A percentile compares a stretch with the other conserved stretches of the same genome.
These are phyloP conservation scores for Drosophila grimshawi DNA, from an alignment of 1,140 invertebrate species.

Conservation along the genomic window DNA sequence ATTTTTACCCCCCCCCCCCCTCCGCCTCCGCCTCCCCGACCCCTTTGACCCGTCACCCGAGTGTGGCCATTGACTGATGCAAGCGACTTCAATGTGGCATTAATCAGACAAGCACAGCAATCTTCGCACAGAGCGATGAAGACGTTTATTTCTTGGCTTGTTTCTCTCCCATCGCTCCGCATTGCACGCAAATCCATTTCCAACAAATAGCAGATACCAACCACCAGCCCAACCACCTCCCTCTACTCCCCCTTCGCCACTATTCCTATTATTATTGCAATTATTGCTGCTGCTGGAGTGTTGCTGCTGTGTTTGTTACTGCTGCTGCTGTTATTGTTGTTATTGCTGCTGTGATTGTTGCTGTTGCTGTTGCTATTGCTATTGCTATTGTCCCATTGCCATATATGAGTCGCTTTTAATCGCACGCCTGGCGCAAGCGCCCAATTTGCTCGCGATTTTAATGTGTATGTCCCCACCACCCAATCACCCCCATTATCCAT, in stretches of 20 bases:
- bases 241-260: too few species aligned
- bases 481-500: not conserved
- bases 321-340: conserved; percentile 1
- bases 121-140: conserved; percentile 15
- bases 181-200: conserved; percentile 41
- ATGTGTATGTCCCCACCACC: not conserved
- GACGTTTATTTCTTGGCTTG: conserved; percentile 7
- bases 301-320: conserved; percentile 42
- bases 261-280: not conserved
- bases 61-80: conserved; percentile 18
- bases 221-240: not conserved
- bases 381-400: conserved; percentile 54
- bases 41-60: not conserved
- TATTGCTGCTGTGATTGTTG: conserved; percentile 12
- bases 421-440: conserved; percentile 19
- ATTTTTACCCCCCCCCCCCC: not conserved
- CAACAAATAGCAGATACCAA: not conserved
- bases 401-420: conserved; percentile 44
- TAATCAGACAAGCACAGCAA: conserved; percentile 20
- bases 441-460: not conserved
- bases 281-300: conserved; percentile 56
- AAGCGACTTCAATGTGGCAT: conserved; percentile 12
- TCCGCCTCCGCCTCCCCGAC: not conserved
- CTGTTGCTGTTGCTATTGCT: conserved; percentile 1
- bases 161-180: not conserved